These are phyloP conservation scores for Leptestheria dahalacensis DNA, from an alignment of 1,140 invertebrate species.

Conservation along the genomic window DNA sequence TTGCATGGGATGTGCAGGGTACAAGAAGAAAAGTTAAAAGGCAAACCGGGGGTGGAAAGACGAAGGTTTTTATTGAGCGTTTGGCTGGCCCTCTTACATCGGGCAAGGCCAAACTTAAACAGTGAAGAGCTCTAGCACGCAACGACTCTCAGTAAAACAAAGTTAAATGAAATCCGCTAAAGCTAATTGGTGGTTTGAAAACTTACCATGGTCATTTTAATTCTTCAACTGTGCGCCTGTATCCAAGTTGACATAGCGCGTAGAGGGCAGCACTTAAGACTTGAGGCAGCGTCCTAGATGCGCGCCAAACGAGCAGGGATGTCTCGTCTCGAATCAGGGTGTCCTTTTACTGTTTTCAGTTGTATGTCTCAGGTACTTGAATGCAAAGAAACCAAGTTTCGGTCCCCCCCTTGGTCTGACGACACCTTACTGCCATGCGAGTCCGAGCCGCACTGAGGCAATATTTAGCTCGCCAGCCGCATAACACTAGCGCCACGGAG, in stretches of 20 bases:
- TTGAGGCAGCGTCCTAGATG: background rate
- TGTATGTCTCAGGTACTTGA: background rate
- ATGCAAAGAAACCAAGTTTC: background rate
- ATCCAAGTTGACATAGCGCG: conserved; percentile 11
- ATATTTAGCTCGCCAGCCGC: background rate
- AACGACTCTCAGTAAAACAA: too few relatives aligned
- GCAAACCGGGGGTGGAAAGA: background rate
- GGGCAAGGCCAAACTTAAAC: too few relatives aligned
- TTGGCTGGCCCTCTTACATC: background rate
- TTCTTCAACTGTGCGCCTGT: conserved; percentile 1
- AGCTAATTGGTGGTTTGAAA: background rate
- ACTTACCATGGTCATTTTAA: conserved; percentile 13
- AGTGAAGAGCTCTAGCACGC: too few relatives aligned
- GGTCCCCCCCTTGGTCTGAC: background rate
- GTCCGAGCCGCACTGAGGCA: background rate
- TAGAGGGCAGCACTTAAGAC: background rate
- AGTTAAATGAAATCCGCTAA: background rate
- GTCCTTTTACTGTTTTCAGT: background rate
- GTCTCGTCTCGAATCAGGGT: background rate
- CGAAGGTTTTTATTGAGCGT: background rate
- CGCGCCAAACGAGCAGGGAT: background rate
- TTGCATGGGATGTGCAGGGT: background rate
- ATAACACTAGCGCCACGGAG: background rate
- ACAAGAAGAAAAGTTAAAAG: background rate
- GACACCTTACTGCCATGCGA: background rate